Percentiles rank a stretch among this genome's conserved stretches.
phyloP scores from a whole-genome alignment of 2,113 vertebrate species.

The Ginglymostoma cirratum region DNA sequence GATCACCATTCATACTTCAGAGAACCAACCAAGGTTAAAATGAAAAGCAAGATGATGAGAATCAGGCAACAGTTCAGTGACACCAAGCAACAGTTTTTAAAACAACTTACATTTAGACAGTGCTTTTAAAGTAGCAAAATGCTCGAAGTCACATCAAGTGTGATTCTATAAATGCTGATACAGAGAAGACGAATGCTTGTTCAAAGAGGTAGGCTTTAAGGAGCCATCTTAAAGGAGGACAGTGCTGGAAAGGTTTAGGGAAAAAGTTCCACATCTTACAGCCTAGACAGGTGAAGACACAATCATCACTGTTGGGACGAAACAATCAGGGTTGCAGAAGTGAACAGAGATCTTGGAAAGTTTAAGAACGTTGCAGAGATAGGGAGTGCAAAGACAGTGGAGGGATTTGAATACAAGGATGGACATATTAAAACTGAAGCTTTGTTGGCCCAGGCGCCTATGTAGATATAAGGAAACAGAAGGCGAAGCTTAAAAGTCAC shows the following conservation, averaged over 20 bases:
- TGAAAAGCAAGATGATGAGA: not conserved
- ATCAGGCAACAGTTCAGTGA: not conserved
- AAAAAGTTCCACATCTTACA: not conserved
- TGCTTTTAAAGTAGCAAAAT: not conserved
- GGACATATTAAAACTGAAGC: not conserved
- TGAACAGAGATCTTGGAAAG: not conserved
- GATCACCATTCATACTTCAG: not conserved
- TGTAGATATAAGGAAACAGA: not conserved
- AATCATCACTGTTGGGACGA: not conserved
- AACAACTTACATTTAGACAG: not conserved
- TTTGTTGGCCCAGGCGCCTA: not conserved
- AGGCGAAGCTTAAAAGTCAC: not conserved
- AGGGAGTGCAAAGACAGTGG: not conserved
- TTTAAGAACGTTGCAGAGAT: not conserved
- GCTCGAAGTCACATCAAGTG: not conserved
- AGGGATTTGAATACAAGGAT: not conserved
- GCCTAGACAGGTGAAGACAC: not conserved
- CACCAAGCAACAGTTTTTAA: not conserved
- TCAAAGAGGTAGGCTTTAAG: not conserved
- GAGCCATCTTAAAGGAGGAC: not conserved
- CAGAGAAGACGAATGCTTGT: not conserved
- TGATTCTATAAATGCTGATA: not conserved
- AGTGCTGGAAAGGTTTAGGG: not conserved
- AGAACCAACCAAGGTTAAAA: not conserved
- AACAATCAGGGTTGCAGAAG: not conserved